Percentiles rank a stretch among this genome's conserved stretches.
phyloP scores from a whole-genome alignment of 2,888 invertebrate species.

The Glyphotaelius pellucidus region DNA sequence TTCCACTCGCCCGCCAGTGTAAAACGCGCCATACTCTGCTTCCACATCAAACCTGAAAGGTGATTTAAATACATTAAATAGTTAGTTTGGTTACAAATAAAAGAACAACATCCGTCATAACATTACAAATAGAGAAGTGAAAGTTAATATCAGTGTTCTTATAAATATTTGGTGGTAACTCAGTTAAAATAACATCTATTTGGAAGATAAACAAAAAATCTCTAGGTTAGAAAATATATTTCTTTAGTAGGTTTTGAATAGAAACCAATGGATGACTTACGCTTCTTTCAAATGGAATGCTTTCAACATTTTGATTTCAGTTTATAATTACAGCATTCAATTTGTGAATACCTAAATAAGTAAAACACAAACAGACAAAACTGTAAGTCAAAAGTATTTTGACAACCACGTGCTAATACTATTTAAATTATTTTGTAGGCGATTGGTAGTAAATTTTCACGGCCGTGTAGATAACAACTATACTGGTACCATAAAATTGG shows the following conservation, averaged over 20 bases:
- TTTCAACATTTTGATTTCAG: slow-evolving; percentile 49
- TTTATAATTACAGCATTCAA: background rate
- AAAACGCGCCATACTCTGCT: slow-evolving; percentile 86
- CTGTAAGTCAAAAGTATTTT: slow-evolving; percentile 20
- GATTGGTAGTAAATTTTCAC: background rate
- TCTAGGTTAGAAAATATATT: background rate
- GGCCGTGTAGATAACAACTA: background rate
- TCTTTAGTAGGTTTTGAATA: background rate
- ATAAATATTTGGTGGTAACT: background rate
- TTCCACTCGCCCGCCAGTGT: slow-evolving; percentile 87
- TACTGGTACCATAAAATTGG: background rate
- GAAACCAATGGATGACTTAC: slow-evolving; percentile 67
- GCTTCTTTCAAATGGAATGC: slow-evolving; percentile 71
- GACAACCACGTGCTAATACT: slow-evolving; percentile 41
- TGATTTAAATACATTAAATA: slow-evolving; percentile 38
- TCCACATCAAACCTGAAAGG: slow-evolving; percentile 84
- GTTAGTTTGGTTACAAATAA: slow-evolving; percentile 21
- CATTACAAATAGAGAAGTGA: background rate
- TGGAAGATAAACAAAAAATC: background rate
- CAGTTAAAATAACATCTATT: background rate
- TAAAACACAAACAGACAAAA: background rate
- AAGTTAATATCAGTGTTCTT: background rate
- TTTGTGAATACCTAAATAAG: background rate
- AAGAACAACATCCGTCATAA: slow-evolving; percentile 30
- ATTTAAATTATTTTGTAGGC: background rate